Evolutionary conservation across 2,113 vertebrate species (phyloP).

Genomic region (Brachyistius frenatus): DNA sequence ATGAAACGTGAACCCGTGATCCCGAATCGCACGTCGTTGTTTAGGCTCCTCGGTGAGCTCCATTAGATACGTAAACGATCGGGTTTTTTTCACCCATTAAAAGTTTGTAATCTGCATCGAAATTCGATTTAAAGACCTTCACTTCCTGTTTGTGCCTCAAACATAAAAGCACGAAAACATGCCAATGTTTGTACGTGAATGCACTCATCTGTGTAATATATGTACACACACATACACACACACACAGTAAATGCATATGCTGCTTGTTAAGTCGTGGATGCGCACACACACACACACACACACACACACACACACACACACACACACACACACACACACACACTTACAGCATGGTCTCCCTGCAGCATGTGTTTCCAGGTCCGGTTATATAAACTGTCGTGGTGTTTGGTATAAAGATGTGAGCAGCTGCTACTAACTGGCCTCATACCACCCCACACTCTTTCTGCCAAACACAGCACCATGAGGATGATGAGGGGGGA

Average conservation of each 20-base stretch:
- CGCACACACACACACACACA: neutral
- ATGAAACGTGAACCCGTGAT: too few relatives aligned
- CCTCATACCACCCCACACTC: constrained; percentile 30
- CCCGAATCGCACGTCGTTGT: too few relatives aligned
- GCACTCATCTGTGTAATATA: neutral
- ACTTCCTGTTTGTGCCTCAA: too few relatives aligned
- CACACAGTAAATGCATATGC: neutral
- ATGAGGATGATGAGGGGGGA: neutral
- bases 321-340: neutral
- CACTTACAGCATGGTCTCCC: neutral
- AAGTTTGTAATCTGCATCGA: too few relatives aligned
- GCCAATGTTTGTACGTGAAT: too few relatives aligned
- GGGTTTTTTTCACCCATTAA: too few relatives aligned
- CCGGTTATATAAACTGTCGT: constrained; percentile 53
- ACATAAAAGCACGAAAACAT: too few relatives aligned
- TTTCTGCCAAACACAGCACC: constrained; percentile 45
- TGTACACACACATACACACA: neutral
- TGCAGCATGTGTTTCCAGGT: constrained; percentile 36
- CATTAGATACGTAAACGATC: too few relatives aligned
- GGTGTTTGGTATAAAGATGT: constrained; percentile 46
- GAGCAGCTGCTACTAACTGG: constrained; percentile 66
- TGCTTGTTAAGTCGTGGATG: too few relatives aligned
- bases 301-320: constrained; percentile 8
- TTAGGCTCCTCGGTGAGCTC: too few relatives aligned
- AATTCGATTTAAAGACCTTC: too few relatives aligned